Evolutionary conservation across 1,140 invertebrate genomes (phyloP), one percentile per base, ranked within the genome.

Genomic region (Pogonus chalceus): DNA sequence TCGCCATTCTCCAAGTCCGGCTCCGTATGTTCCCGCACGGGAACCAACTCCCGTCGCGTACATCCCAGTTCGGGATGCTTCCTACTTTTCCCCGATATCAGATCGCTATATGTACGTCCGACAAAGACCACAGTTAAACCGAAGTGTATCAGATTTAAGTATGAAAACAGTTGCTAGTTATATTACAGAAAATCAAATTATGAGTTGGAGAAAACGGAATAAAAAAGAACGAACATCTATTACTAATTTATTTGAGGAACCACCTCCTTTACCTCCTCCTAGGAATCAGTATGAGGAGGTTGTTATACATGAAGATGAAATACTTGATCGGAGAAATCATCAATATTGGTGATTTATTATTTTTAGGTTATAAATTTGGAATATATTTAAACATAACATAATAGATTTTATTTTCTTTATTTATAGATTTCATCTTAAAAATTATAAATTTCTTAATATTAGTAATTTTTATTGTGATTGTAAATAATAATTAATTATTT

Each of bases 141-240:
- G 37, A 18, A 43, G 37, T 16, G 3, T 43, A 3, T 43, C 37
- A 16, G 37, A 43, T 12, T 10, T 16, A 10, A 43, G 37, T 43
- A 18, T 18, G 9, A 12, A 18, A 18, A 43, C 37, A 18, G 18
- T 43, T 18, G 37, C 37, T 9, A 43, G 37, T 18, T 43, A 43
- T 43, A 18, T 43, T 4, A 43, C 37, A 18, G 37, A 43, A 43
- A 43, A 43, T 43, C 37, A 43, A 18, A 43, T 43, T 43, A 18
- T 4, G 4, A 12, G 3, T 9, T 12, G 18, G 9, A 12, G 18
- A 3, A 18, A 9, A 18, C 9, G 3, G 4, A 9, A 16, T 12
- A 7, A 18, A 12, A 9, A 18, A 43, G 37, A 43, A 43, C 18
- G 9, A 18, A 18, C 9, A 4, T 3, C 9, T 4, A 43, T 43